Conservation (phyloP, 2,888 invertebrate genomes). For the Dyspetes luteomarginatus region DNA sequence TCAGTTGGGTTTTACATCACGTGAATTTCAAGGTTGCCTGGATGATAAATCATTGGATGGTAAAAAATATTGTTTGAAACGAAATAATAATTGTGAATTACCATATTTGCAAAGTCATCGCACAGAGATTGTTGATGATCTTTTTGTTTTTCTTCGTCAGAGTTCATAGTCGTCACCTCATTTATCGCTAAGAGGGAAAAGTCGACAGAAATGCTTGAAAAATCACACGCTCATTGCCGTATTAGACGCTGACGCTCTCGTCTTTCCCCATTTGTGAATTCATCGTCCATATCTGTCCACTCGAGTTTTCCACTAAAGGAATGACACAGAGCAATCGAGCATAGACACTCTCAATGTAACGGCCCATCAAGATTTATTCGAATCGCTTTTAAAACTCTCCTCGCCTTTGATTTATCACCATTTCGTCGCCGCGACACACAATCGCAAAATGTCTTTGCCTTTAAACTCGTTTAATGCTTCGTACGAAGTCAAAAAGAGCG, state of each 20-base stretch:
- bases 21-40: too few species aligned
- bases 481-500: too few species aligned
- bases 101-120: too few species aligned
- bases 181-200: too few species aligned
- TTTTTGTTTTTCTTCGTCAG: too few species aligned
- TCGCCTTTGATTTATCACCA: constrained; percentile 38
- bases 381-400: constrained; percentile 1
- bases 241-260: constrained; percentile 40
- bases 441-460: not conserved
- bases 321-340: constrained; percentile 9
- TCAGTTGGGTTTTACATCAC: too few species aligned
- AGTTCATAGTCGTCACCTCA: too few species aligned
- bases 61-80: too few species aligned
- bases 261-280: not conserved
- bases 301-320: constrained; percentile 32
- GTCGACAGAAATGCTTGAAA: constrained; percentile 2
- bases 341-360: not conserved
- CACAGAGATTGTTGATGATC: too few species aligned
- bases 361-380: constrained; percentile 28
- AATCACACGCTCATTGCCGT: constrained; percentile 36
- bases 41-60: too few species aligned
- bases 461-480: not conserved
- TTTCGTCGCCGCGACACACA: constrained; percentile 5
- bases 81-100: too few species aligned
- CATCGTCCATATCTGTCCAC: constrained; percentile 40